Percentiles rank a stretch among this genome's conserved stretches.
Conservation (phyloP, 2,113 vertebrate species). For the Callipepla californica region DNA sequence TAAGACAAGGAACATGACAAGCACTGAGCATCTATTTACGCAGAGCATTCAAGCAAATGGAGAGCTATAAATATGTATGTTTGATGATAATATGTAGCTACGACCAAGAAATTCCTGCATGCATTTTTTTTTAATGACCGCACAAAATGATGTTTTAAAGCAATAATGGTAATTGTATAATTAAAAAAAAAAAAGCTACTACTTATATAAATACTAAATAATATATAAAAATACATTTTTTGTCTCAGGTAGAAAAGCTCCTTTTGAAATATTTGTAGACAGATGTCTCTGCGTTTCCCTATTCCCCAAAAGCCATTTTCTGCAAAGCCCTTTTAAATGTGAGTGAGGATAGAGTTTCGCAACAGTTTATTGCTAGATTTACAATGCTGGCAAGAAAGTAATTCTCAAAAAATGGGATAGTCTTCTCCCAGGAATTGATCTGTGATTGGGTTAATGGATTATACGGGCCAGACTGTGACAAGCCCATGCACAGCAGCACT, state of each 20-base stretch:
- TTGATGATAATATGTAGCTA: background rate
- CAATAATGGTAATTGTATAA: background rate
- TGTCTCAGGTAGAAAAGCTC: background rate
- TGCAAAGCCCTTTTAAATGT: slow-evolving; percentile 4
- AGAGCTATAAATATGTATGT: slow-evolving; percentile 67
- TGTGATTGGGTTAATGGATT: background rate
- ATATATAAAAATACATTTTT: background rate
- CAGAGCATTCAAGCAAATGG: slow-evolving; percentile 40
- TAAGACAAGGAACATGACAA: slow-evolving; percentile 62
- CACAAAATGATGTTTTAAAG: background rate
- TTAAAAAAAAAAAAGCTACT: background rate
- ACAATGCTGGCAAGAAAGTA: background rate
- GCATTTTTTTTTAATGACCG: background rate
- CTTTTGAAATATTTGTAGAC: background rate
- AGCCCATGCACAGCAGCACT: background rate
- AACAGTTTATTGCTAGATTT: slow-evolving; percentile 57
- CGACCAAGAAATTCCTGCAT: background rate
- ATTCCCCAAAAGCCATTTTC: background rate
- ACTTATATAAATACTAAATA: background rate
- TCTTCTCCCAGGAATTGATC: slow-evolving; percentile 34
- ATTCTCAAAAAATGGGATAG: slow-evolving; percentile 29
- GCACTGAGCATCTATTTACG: slow-evolving; percentile 32
- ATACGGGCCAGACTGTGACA: background rate
- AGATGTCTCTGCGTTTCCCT: background rate
- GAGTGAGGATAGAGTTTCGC: slow-evolving; percentile 20